Evolutionary conservation across 2,888 invertebrate genomes (phyloP), one percentile per base, ranked within the genome.

Genomic region (Limnephilus marmoratus): DNA sequence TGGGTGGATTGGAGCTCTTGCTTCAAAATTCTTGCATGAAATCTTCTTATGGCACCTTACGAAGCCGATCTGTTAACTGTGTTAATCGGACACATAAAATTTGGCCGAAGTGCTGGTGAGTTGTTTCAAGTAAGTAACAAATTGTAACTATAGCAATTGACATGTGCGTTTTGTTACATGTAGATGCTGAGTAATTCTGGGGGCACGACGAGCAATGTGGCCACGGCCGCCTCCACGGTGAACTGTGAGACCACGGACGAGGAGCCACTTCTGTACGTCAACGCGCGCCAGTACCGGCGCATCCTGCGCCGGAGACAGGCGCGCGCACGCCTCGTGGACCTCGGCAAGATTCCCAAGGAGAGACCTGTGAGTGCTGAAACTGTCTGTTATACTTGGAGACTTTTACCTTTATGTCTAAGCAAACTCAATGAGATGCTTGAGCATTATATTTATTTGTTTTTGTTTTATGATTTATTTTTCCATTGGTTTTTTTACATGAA

Each of bases 241-340:
- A 95, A 95, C 0, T 95, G 95, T 13, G 96, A 96, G 0, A 96
- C 96, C 83, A 95, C 98, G 0, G 99, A 99, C 95, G 99, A 99
- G 94, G 99, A 99, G 94, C 99, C 99, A 94, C 99, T 99, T 0
- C 96, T 99, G 31, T 99, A 99, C 95, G 99, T 99, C 0, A 99
- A 99, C 96, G 99, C 99, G 37, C 98, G 99, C 94, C 99, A 99
- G 95, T 99, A 99, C 96, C 98, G 99, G 95, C 97, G 99, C 93
- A 99, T 99, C 94, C 96, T 99, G 90, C 99, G 99, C 95, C 96
- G 99, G 81, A 96, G 99, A 85, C 98, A 99, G 94, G 99, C 99
- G 0, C 95, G 99, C 90, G 99, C 99, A 3, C 99, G 98, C 95
- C 96, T 99, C 85, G 99, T 99, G 95, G 98, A 99, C 2, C 97